Conservation (phyloP, 2,113 vertebrate genomes). For the Eretmochelys imbricata region DNA sequence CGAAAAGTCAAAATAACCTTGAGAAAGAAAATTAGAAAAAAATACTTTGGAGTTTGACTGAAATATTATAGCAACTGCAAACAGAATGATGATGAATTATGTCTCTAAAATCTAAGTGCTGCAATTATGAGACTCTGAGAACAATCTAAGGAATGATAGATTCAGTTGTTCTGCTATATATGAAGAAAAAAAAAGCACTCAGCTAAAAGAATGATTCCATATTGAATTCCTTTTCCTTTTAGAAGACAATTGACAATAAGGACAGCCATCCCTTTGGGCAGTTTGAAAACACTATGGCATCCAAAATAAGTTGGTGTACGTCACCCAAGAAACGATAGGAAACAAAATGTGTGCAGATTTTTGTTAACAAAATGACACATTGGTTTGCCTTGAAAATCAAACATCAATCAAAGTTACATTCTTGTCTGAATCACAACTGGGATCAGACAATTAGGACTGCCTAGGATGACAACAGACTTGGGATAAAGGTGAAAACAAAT, state of each 20-base stretch:
- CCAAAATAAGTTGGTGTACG: slow-evolving; percentile 55
- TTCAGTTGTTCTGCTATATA: slow-evolving; percentile 38
- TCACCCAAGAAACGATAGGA: slow-evolving; percentile 54
- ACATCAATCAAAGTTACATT: slow-evolving; percentile 46
- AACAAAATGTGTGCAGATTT: slow-evolving; percentile 51
- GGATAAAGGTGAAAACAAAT: slow-evolving; percentile 27
- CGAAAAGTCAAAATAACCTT: slow-evolving; percentile 48
- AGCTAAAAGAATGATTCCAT: slow-evolving; percentile 14
- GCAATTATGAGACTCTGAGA: slow-evolving; percentile 56
- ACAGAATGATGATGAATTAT: slow-evolving; percentile 56
- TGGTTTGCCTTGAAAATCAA: slow-evolving; percentile 33
- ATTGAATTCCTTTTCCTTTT: slow-evolving; percentile 55
- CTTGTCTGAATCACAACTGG: slow-evolving; percentile 36
- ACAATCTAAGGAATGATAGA: slow-evolving; percentile 51
- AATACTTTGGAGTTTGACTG: slow-evolving; percentile 30
- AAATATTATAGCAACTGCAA: slow-evolving; percentile 38
- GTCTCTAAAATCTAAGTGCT: slow-evolving; percentile 39
- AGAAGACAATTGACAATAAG: slow-evolving; percentile 57
- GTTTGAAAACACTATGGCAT: slow-evolving; percentile 63
- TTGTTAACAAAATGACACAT: slow-evolving; percentile 48
- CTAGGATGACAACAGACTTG: slow-evolving; percentile 3
- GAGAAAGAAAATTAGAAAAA: slow-evolving; percentile 25
- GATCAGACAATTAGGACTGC: slow-evolving; percentile 29
- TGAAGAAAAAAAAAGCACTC: slow-evolving; percentile 34
- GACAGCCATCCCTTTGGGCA: slow-evolving; percentile 48